phyloP scores from a whole-genome alignment of 2,888 invertebrate genomes.

The Zaprionus bogoriensis region DNA sequence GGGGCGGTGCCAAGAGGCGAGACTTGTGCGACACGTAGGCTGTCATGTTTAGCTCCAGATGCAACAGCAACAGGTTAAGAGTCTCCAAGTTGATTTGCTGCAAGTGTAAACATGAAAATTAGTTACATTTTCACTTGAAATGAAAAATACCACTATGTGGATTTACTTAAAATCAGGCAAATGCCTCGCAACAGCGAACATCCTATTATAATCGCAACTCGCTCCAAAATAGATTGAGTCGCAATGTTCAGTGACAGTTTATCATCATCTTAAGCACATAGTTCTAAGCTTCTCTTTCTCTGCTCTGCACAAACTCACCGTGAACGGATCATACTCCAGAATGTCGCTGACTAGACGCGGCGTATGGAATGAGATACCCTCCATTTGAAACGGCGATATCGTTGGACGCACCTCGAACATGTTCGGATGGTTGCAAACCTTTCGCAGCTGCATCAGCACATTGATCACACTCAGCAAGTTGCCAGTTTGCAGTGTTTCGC shows the following conservation, averaged over 20 bases:
- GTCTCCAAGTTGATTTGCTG: conserved; percentile 87
- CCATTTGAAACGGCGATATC: conserved; percentile 95
- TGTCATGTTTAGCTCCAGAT: conserved; percentile 88
- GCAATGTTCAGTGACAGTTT: conserved; percentile 80
- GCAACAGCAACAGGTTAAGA: conserved; percentile 86
- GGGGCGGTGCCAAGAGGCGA: conserved; percentile 88
- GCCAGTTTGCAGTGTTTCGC: conserved; percentile 95
- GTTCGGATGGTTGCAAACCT: conserved; percentile 99
- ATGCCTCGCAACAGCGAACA: conserved; percentile 83
- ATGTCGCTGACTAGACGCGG: conserved; percentile 89
- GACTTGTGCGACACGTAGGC: conserved; percentile 94
- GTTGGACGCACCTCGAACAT: conserved; percentile 98
- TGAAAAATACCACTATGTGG: not conserved
- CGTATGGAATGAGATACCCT: conserved; percentile 87
- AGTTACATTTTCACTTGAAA: not conserved
- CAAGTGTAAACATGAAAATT: too few species aligned
- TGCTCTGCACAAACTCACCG: conserved; percentile 84
- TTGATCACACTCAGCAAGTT: conserved; percentile 97
- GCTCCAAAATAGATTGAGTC: conserved; percentile 81
- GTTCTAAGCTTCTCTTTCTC: not conserved
- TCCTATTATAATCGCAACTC: conserved; percentile 71
- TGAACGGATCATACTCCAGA: conserved; percentile 89
- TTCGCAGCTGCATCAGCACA: conserved; percentile 97
- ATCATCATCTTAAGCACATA: conserved; percentile 73
- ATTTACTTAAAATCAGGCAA: conserved; percentile 76